Conservation (phyloP, 92 coral and sea anemone genomes). For the Virgularia gustaviana region DNA sequence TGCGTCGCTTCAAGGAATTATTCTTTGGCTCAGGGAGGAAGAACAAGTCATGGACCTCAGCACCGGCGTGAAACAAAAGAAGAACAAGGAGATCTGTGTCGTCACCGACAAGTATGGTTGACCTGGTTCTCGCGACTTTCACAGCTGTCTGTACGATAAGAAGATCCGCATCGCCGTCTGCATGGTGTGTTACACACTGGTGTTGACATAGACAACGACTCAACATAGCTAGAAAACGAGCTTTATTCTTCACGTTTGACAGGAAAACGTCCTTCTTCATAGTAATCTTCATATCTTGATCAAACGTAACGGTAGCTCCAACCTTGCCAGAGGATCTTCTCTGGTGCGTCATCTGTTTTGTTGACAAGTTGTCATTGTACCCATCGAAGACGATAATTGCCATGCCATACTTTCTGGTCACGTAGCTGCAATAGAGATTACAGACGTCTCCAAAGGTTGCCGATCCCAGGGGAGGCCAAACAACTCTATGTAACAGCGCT, state of each 20-base stretch:
- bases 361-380: constrained; percentile 21
- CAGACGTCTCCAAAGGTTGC: constrained; percentile 15
- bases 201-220: neutral
- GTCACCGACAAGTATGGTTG: constrained; percentile 48
- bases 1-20: constrained; percentile 32
- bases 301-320: constrained; percentile 33
- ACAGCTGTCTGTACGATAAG: constrained; percentile 51
- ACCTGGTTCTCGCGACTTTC: constrained; percentile 15
- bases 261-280: constrained; percentile 53
- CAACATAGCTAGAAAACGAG: constrained; percentile 32
- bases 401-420: constrained; percentile 1
- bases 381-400: constrained; percentile 33
- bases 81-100: constrained; percentile 55
- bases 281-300: constrained; percentile 28
- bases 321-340: constrained; percentile 30
- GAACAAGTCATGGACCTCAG: constrained; percentile 9
- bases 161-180: constrained; percentile 50
- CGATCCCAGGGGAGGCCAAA: neutral
- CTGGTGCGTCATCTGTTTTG: constrained; percentile 37
- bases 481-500: constrained; percentile 46
- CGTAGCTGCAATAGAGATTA: neutral
- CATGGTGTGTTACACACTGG: constrained; percentile 37
- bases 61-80: constrained; percentile 27
- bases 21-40: constrained; percentile 48
- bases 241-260: constrained; percentile 43